Evolutionary conservation across 2,113 vertebrate genomes (phyloP), one percentile per base, ranked within the genome.

Genomic region (Columbina picui): DNA sequence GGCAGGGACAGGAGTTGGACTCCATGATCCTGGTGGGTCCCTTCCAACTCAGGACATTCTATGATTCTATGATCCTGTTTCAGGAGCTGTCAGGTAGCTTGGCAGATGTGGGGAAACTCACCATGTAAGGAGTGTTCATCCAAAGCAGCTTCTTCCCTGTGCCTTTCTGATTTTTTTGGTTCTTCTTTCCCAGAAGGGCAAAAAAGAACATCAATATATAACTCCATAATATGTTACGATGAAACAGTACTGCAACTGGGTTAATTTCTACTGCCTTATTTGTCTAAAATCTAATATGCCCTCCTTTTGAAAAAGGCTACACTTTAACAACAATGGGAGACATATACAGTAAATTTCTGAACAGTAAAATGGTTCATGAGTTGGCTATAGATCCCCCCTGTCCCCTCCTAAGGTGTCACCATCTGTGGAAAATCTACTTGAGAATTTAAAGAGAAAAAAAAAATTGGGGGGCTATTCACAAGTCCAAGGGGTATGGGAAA

Each of bases 381-480:
- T 27, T 61, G 14, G n/a, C 57, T 43, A 16, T 5, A 73, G 39
- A 39, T 32, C 29, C 10, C 60, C 10, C 45, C 5, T 0, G 1
- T n/a, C 25, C 53, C 69, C 34, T 12, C 63, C n/a, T 10, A 21
- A 15, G 10, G 34, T 29, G 14, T 23, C 55, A 36, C 11, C 83
- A 7, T 59, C 23, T 73, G 11, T 41, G 56, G 18, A 90, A 84
- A 75, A 60, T 4, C 15, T 43, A 67, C 4, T 65, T 19, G 26
- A 68, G 17, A 26, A 5, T 4, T 15, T 3, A 23, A 55, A 7
- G 16, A 22, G 1, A 39, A 43, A 57, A 22, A 12, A 52, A n/a
- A 38, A 27, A 4, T 2, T 0, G 0, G 9, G 32, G 13, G 8
- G 8, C 12, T 77, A 22, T 74, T 69, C 29, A 32, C 13, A 67